Evolutionary conservation across 1,140 invertebrate genomes (phyloP).

Genomic region (Aleiodes sp.): DNA sequence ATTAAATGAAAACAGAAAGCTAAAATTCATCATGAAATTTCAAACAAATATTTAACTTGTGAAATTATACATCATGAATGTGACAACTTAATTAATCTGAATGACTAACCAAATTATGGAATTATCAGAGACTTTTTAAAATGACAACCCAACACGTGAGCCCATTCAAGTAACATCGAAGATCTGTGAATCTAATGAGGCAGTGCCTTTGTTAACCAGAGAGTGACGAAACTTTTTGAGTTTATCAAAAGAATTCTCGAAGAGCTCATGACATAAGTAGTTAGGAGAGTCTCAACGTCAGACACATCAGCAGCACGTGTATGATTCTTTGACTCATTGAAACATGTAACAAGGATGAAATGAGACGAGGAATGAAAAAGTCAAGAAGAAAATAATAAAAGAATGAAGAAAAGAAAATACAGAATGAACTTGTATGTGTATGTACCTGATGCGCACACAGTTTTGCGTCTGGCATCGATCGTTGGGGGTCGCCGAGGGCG

Average conservation of each 20-base stretch:
- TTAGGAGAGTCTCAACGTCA: neutral
- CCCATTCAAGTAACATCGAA: neutral
- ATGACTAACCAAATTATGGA: too few relatives aligned
- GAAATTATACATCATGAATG: too few relatives aligned
- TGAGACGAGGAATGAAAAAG: neutral
- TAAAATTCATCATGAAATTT: too few relatives aligned
- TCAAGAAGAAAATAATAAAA: neutral
- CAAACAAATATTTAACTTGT: too few relatives aligned
- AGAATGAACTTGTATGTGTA: neutral
- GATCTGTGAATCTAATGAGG: neutral
- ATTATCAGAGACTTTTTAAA: neutral
- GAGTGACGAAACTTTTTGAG: neutral
- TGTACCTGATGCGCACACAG: constrained; percentile 10
- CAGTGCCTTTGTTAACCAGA: neutral
- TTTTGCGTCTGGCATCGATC: constrained; percentile 1
- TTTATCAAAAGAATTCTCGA: constrained; percentile 1
- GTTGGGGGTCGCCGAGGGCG: neutral
- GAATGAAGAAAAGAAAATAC: neutral
- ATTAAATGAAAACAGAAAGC: too few relatives aligned
- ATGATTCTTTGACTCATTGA: neutral
- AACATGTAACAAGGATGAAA: constrained; percentile 16
- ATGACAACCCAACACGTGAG: constrained; percentile 1
- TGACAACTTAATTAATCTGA: too few relatives aligned
- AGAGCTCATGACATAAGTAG: neutral
- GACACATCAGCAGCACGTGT: neutral